Evolutionary conservation across 2,888 invertebrate genomes (phyloP), one percentile per base, ranked within the genome.

Genomic region (Rapana venosa): DNA sequence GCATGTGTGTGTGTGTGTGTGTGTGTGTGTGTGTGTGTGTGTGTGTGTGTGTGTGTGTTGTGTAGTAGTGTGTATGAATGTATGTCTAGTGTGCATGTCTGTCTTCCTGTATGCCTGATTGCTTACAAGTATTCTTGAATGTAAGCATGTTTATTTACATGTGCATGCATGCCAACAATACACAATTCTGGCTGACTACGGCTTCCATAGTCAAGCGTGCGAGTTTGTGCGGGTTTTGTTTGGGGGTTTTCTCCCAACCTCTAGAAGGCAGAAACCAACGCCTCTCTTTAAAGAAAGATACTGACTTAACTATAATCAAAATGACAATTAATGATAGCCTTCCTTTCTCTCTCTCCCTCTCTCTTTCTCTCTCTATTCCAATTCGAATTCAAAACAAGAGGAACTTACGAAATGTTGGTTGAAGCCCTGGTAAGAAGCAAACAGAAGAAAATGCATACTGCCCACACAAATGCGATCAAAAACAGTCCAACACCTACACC

Each of bases 401-500:
- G 20, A 58, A 94, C 94, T 94, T 92, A 94, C 94, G 94, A 93
- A 77, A 93, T 91, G 79, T 93, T 92, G 32, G 95, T 95, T 47
- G 93, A 93, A 35, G 95, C 93, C 87, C 94, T 91, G n/a, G 95
- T 93, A 61, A 95, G 93, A 4, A 93, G 90, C 8, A 95, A 30
- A 90, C 94, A 94, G 5, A 94, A 79, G 47, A 95, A 91, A 5
- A 95, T 36, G 79, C 94, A 92, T 22, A 95, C 47, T 0, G 92
- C 91, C 95, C 95, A 95, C 22, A 95, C 91, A 56, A 95, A 92
- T 22, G 93, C 93, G 58, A 95, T 92, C 56, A 95, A 88, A 91
- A 95, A 94, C 1, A 95, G 90, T 0, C 95, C 95, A 47, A 94
- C 91, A 15, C 95, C 95, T 61, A 95, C 93, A 56, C 94, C 94